Percentiles rank a stretch among this genome's conserved stretches.
phyloP scores from a whole-genome alignment of 2,888 invertebrate genomes.

The Cancer borealis region DNA sequence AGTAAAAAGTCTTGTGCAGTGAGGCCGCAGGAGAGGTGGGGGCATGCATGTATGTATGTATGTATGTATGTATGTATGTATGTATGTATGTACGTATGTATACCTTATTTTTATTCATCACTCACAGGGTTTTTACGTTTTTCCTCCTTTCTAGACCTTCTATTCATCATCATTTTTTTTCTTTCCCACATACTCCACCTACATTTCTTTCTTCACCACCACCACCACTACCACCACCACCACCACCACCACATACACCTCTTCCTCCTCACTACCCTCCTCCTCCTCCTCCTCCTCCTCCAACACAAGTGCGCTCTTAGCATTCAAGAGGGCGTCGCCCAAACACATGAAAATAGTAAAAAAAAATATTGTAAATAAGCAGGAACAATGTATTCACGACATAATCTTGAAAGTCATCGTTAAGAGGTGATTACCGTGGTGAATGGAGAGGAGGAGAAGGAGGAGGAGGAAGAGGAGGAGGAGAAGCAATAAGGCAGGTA shows the following conservation, averaged over 20 bases:
- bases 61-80: constrained; percentile 8
- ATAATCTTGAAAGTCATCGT: background rate
- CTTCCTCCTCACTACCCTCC: background rate
- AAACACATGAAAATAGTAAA: background rate
- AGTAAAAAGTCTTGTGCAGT: no score
- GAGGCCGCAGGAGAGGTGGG: no score
- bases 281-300: background rate
- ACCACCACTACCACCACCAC: background rate
- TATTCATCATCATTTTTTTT: background rate
- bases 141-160: background rate
- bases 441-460: constrained; percentile 12
- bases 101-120: background rate
- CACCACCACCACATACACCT: background rate
- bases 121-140: background rate
- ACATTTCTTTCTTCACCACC: background rate
- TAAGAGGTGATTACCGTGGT: constrained; percentile 8
- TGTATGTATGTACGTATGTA: background rate
- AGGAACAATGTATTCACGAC: background rate
- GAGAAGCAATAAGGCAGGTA: background rate
- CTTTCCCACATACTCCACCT: background rate
- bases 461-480: constrained; percentile 24
- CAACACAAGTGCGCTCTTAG: background rate
- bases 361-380: background rate
- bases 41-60: background rate
- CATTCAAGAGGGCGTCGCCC: background rate